Evolutionary conservation across 2,888 invertebrate species (phyloP), one percentile per base, ranked within the genome.

Genomic region (Himalopsyche japonica): DNA sequence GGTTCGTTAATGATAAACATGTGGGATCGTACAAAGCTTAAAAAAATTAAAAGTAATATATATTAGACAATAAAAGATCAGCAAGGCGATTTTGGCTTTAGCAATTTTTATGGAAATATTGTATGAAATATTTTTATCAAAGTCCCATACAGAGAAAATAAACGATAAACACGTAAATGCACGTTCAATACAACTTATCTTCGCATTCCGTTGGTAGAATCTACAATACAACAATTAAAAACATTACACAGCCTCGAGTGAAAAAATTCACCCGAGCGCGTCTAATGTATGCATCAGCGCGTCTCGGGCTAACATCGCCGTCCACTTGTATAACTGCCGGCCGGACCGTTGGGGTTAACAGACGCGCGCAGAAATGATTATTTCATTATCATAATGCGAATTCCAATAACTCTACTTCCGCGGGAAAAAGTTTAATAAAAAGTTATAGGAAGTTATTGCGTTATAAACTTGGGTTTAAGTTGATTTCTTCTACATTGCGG

Each of bases 221-320:
- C n/a, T 10, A 57, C 57, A 57, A 20, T 57, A 10, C 57, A 24
- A 10, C 20, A 20, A 57, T n/a, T 57, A 57, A 57, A 57, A 57
- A 57, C 57, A 24, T 37, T 37, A 70, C 47, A n/a, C 3, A 37
- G 76, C 47, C 82, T 76, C 32, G 57, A 77, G 78, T 48, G 70
- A 82, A 77, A 82, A 57, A 80, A 77, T 10, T 37, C 85, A 82
- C 20, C 83, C 57, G 77, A 84, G 81, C 84, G 82, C 82, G 79
- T 80, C 83, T 84, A 86, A 86, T 86, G 70, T 84, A 86, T 86
- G 43, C 86, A 47, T 82, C 76, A 49, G 84, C 82, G 84, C 82
- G 85, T 81, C 84, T 85, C 83, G 79, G 47, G 47, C 79, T 49
- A 47, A n/a, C 48, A 48, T 24, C 27, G 79, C 47, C 15, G 48